Evolutionary conservation across 2,888 invertebrate species (phyloP).

Genomic region (Amphipyra tragopoginis): DNA sequence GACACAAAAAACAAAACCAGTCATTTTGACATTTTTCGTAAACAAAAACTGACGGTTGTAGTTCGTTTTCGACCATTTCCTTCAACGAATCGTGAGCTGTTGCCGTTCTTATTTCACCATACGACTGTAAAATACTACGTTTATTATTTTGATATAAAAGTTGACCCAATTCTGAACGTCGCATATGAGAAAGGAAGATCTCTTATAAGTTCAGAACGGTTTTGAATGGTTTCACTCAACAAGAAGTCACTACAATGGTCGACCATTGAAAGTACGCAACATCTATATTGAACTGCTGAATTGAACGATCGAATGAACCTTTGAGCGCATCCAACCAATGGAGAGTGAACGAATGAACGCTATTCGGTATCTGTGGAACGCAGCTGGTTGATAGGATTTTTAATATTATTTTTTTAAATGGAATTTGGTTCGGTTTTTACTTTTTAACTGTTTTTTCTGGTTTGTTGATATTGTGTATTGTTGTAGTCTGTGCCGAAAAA

Average conservation of each 20-base stretch:
- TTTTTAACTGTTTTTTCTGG: constrained; percentile 5
- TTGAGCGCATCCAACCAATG: constrained; percentile 40
- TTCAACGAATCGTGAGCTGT: constrained; percentile 7
- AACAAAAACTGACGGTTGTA: too few relatives aligned
- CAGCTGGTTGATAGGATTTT: constrained; percentile 48
- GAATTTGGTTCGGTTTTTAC: constrained; percentile 17
- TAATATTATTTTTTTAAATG: constrained; percentile 41
- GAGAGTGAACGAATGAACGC: constrained; percentile 48
- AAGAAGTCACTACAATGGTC: constrained; percentile 45
- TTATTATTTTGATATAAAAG: constrained; percentile 21
- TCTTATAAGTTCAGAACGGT: constrained; percentile 34
- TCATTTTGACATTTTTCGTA: too few relatives aligned
- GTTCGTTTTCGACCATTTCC: too few relatives aligned
- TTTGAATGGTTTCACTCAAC: constrained; percentile 36
- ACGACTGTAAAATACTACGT: constrained; percentile 13
- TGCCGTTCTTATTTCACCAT: constrained; percentile 15
- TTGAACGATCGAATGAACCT: constrained; percentile 50
- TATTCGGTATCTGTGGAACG: constrained; percentile 63
- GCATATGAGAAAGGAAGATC: constrained; percentile 35
- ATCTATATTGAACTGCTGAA: constrained; percentile 50
- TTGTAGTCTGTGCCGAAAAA: not conserved
- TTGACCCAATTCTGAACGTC: constrained; percentile 27
- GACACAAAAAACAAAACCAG: too few relatives aligned
- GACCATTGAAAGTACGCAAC: constrained; percentile 55
- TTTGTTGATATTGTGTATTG: constrained; percentile 3